phyloP scores from a whole-genome alignment of 2,797 vertebrate species.

The Graptemys geographica region DNA sequence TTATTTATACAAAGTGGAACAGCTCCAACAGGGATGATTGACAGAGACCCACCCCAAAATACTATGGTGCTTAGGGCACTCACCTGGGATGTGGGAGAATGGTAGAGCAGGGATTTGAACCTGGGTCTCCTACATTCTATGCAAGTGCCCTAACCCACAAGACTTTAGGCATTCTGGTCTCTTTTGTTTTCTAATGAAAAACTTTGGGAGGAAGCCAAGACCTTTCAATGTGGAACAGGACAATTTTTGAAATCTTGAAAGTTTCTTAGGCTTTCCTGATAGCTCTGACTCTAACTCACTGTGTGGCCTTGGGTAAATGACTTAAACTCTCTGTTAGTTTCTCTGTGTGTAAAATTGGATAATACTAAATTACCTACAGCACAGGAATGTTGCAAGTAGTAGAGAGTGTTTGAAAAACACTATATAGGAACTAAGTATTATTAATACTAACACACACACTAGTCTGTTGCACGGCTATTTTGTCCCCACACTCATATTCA shows the following conservation, averaged over 20 bases:
- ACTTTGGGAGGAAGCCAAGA: neutral
- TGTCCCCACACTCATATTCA: neutral
- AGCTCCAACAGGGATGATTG: neutral
- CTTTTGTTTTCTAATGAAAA: neutral
- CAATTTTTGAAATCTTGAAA: neutral
- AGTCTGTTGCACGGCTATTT: fast-evolving
- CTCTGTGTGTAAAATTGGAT: constrained; percentile 6
- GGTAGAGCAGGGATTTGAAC: neutral
- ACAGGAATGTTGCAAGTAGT: neutral
- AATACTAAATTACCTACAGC: neutral
- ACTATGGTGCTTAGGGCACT: neutral
- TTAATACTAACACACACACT: neutral
- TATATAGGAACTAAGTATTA: neutral
- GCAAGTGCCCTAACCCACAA: neutral
- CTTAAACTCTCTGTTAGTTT: constrained; percentile 14
- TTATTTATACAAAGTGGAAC: neutral
- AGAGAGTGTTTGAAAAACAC: neutral
- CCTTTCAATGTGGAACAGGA: neutral
- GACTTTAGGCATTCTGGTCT: neutral
- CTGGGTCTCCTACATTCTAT: neutral
- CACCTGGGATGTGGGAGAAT: neutral
- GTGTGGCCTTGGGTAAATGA: neutral
- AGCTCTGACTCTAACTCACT: neutral
- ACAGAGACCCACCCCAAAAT: neutral
- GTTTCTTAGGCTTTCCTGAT: constrained; percentile 10